Evolutionary conservation across 1,140 invertebrate species (phyloP).

Genomic region (Dolichoris vasculosae): DNA sequence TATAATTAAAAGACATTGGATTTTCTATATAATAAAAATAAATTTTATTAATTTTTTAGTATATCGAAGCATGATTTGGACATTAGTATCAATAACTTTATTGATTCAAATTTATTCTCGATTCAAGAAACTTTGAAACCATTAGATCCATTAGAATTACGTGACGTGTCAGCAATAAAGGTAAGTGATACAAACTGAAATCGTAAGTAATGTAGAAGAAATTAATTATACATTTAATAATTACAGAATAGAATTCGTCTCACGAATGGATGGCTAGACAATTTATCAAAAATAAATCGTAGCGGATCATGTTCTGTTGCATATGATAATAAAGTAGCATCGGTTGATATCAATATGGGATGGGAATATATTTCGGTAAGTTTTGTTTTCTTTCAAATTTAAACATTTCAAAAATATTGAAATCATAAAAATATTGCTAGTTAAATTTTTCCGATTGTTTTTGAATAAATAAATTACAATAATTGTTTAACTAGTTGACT

Average conservation of each 20-base stretch:
- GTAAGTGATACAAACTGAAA: not conserved
- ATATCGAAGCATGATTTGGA: not conserved
- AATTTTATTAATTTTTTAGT: not conserved
- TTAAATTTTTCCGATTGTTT: too few relatives aligned
- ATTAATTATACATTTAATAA: not conserved
- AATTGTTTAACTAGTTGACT: too few relatives aligned
- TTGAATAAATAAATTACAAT: too few relatives aligned
- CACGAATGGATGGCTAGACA: not conserved
- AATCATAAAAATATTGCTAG: too few relatives aligned
- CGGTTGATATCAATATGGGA: not conserved
- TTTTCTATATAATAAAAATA: too few relatives aligned
- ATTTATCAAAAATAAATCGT: not conserved
- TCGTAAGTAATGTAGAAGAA: not conserved
- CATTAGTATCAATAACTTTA: not conserved
- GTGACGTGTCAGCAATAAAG: not conserved
- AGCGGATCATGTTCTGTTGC: not conserved
- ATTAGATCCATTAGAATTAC: not conserved
- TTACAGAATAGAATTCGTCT: not conserved
- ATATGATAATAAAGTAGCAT: slow-evolving; percentile 13
- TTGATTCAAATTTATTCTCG: not conserved
- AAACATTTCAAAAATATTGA: not conserved
- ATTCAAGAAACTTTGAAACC: not conserved
- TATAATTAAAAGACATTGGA: too few relatives aligned
- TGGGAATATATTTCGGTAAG: not conserved
- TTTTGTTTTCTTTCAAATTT: not conserved